phyloP scores from a whole-genome alignment of 2,113 vertebrate species.

The Bambusicola thoracicus region DNA sequence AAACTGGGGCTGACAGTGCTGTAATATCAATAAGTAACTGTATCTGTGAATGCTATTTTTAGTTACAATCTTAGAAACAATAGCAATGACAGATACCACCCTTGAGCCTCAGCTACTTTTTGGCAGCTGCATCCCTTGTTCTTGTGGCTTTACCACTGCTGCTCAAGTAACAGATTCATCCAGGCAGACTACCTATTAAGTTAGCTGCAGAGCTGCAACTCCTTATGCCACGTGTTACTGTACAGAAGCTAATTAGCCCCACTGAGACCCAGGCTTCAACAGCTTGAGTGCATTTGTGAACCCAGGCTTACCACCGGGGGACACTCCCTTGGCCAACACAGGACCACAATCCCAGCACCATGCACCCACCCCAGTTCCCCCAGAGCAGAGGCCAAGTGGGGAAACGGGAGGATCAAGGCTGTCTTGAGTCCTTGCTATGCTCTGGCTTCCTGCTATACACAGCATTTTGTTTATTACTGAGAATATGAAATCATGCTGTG shows the following conservation, averaged over 20 bases:
- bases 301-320: not conserved
- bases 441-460: not conserved
- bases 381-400: not conserved
- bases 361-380: not conserved
- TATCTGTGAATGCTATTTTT: conserved; percentile 3
- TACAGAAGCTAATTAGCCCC: conserved; percentile 47
- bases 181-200: not conserved
- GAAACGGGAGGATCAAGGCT: not conserved
- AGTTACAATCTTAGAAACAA: not conserved
- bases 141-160: not conserved
- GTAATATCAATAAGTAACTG: not conserved
- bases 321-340: not conserved
- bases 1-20: not conserved
- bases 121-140: not conserved
- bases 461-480: not conserved
- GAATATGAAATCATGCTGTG: not conserved
- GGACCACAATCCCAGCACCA: not conserved
- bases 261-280: conserved; percentile 52
- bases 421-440: not conserved
- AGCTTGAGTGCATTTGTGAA: conserved; percentile 41
- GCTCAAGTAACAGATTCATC: not conserved
- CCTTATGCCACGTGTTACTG: not conserved
- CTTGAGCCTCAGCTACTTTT: not conserved
- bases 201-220: conserved; percentile 31
- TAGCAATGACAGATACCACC: not conserved